phyloP scores from a whole-genome alignment of 2,888 invertebrate genomes.

The Volucella bombylans region DNA sequence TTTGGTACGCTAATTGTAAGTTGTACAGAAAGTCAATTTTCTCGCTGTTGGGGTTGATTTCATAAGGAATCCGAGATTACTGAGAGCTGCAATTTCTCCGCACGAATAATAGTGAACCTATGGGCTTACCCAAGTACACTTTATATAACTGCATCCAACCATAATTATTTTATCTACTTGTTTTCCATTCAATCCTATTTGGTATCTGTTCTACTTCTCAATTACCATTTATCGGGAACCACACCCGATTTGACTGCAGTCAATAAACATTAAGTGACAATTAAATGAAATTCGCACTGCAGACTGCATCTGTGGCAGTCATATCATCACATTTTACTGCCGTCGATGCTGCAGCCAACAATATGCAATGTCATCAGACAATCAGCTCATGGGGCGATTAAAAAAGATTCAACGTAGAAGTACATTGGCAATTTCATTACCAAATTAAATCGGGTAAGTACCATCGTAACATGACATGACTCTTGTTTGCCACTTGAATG shows the following conservation, averaged over 20 bases:
- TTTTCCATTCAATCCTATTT: no score
- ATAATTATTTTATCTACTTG: no score
- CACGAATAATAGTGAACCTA: no score
- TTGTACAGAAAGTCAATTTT: no score
- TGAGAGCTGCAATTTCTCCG: no score
- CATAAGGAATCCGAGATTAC: no score
- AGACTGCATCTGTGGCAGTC: constrained; percentile 49
- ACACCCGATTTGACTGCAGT: constrained; percentile 23
- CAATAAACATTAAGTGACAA: constrained; percentile 47
- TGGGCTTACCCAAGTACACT: no score
- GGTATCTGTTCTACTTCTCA: no score
- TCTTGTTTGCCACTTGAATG: neutral
- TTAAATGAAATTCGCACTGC: constrained; percentile 39
- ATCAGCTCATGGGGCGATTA: constrained; percentile 27
- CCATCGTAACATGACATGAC: neutral
- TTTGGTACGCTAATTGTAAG: no score
- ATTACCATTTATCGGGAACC: neutral
- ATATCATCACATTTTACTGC: constrained; percentile 36
- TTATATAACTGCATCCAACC: no score
- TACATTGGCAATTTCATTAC: constrained; percentile 17
- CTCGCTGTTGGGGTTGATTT: no score
- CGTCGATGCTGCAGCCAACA: constrained; percentile 6
- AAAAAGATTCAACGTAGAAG: neutral
- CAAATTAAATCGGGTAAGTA: neutral
- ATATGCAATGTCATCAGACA: constrained; percentile 16